Conservation (phyloP, 2,888 invertebrate species). For the Drosophila bunnanda region DNA sequence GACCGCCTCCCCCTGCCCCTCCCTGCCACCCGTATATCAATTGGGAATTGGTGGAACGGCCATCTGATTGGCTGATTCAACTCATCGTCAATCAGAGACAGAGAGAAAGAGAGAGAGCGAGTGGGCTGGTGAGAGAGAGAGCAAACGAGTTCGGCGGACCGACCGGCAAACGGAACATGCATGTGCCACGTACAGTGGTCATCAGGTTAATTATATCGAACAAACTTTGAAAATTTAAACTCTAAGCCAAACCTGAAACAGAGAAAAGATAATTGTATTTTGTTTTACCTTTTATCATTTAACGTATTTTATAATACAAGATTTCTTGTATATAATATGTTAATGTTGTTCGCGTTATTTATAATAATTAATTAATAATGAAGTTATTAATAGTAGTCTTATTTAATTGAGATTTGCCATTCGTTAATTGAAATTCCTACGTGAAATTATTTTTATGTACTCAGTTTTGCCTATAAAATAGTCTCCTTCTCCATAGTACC, state of each 20-base stretch:
- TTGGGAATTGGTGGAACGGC: constrained; percentile 63
- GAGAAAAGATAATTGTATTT: not conserved
- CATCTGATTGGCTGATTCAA: constrained; percentile 74
- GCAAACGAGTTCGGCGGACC: constrained; percentile 21
- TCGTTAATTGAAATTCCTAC: no score
- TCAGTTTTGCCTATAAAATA: not conserved
- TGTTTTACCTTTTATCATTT: no score
- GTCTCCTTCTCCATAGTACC: not conserved
- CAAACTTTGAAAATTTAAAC: not conserved
- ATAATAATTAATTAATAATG: no score
- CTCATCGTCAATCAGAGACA: constrained; percentile 6
- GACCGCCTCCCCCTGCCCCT: constrained; percentile 38
- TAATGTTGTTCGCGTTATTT: no score
- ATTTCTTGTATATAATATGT: no score
- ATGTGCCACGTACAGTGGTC: not conserved
- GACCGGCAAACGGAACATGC: not conserved
- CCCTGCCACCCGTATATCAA: constrained; percentile 58
- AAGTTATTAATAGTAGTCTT: no score
- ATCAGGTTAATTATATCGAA: accelerated
- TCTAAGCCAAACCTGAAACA: accelerated
- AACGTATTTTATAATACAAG: no score
- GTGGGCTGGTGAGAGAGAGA: constrained; percentile 2
- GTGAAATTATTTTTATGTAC: no score
- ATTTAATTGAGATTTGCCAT: no score
- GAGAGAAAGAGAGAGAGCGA: constrained; percentile 5